Base-by-base conservation (phyloP, 2,888 invertebrate species). In the Xanthia togata region DNA sequence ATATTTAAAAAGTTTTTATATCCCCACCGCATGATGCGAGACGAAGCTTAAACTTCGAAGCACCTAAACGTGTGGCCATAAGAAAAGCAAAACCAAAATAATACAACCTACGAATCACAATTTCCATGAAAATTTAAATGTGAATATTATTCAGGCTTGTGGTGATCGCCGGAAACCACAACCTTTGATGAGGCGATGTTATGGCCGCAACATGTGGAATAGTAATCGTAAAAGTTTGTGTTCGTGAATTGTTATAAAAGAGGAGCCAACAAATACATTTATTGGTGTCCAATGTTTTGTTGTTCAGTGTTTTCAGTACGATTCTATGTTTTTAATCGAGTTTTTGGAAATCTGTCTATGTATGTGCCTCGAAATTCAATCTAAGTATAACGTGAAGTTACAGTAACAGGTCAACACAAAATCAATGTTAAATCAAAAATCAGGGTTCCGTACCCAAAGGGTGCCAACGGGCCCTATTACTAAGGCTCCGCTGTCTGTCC, bases 1-100 rank as follows among this genome's bases (percentile, higher is more conserved):
- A 84, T 76, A 73, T 77, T 79, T 78, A 70, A 84, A 85, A 85
- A 87, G 82, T 87, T 86, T 84, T 82, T 82, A 82, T 73, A 31
- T 57, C 53, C 44, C 31, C 38, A 76, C 73, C 87, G 79, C 60
- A 76, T 79, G 82, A 81, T 63, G 72, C 79, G 70, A 63, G 41
- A 68, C 64, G 69, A 50, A 31, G 70, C 38, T 80, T 71, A 77
- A 75, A 76, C 74, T 85, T 79, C 59, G 74, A 69, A 79, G 59
- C 38, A 74, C 55, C 41, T 38, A 67, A 79, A 60, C 31, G 77
- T 76, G 41, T 74, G 80, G 86, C 84, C 81, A 77, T 55, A 31
- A 80, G 64, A 71, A 74, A 44, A 64, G 65, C 70, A 76, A 68
- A 2, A 64, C 20, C 12, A 35, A 65, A 62, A 70, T 60, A 57